Conservation (phyloP, 2,113 vertebrate genomes). For the Numenius arquata region DNA sequence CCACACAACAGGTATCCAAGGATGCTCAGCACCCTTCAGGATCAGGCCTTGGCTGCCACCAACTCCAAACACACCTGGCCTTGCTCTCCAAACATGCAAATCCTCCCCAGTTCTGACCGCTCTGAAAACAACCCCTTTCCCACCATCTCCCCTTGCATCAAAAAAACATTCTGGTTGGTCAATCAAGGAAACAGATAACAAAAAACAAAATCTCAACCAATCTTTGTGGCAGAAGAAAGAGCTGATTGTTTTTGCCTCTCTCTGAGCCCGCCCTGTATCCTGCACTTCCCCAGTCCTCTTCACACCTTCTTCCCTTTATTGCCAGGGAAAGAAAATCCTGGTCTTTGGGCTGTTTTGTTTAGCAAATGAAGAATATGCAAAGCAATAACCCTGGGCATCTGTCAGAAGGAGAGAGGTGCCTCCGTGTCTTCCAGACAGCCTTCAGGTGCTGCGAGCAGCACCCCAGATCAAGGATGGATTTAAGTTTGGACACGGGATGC, state of each 20-base stretch:
- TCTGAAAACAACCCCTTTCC: not conserved
- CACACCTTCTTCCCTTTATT: conserved; percentile 17
- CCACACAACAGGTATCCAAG: not conserved
- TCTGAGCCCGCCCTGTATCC: not conserved
- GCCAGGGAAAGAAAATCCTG: conserved; percentile 28
- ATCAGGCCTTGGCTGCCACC: not conserved
- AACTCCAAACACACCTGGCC: not conserved
- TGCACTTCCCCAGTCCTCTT: not conserved
- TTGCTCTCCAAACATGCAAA: conserved; percentile 6
- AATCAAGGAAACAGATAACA: conserved; percentile 12
- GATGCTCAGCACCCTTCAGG: not conserved
- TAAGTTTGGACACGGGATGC: not conserved
- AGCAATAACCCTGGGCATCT: conserved; percentile 8
- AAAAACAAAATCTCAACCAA: conserved; percentile 32
- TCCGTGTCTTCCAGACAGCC: conserved; percentile 9
- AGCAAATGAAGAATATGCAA: conserved; percentile 88
- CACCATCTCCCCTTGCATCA: not conserved
- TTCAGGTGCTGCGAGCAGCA: not conserved
- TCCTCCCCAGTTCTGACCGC: not conserved
- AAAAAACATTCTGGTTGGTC: not conserved
- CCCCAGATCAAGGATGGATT: not conserved
- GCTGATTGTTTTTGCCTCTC: not conserved
- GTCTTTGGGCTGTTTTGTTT: conserved; percentile 78
- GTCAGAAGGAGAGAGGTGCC: not conserved
- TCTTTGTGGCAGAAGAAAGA: conserved; percentile 43